Evolutionary conservation across 2,888 invertebrate species (phyloP).

Genomic region (Archips crataeganus): DNA sequence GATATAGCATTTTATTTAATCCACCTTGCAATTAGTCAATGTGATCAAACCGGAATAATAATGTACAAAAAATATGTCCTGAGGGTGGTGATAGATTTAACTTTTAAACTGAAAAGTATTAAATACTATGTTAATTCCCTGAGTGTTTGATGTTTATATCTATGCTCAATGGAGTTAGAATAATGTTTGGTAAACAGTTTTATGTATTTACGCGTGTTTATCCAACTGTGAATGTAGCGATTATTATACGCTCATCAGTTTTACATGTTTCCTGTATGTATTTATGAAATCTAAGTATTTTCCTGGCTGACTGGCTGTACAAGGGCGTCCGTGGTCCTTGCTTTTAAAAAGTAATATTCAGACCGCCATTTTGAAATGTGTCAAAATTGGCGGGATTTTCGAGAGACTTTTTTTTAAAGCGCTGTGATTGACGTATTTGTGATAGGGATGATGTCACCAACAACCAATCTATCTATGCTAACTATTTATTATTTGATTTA

Average conservation of each 20-base stretch:
- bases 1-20: constrained; percentile 10
- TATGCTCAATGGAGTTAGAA: constrained; percentile 36
- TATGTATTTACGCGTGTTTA: constrained; percentile 10
- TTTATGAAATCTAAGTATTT: constrained; percentile 10
- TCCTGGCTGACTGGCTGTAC: constrained; percentile 27
- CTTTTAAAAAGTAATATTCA: constrained; percentile 2
- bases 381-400: constrained; percentile 17
- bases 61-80: constrained; percentile 33
- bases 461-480: no score
- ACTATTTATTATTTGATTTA: no score
- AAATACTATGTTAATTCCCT: constrained; percentile 16
- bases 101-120: constrained; percentile 25
- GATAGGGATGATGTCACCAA: background rate
- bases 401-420: background rate
- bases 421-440: background rate
- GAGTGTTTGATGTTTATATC: constrained; percentile 29
- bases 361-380: constrained; percentile 11
- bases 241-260: no score
- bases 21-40: constrained; percentile 16
- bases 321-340: background rate
- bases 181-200: constrained; percentile 14
- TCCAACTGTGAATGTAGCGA: background rate
- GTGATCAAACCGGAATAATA: constrained; percentile 25
- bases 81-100: constrained; percentile 12
- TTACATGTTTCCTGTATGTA: constrained; percentile 9